Base-by-base conservation (phyloP, 2,888 invertebrate species). In the Digitonthophagus gazella region DNA sequence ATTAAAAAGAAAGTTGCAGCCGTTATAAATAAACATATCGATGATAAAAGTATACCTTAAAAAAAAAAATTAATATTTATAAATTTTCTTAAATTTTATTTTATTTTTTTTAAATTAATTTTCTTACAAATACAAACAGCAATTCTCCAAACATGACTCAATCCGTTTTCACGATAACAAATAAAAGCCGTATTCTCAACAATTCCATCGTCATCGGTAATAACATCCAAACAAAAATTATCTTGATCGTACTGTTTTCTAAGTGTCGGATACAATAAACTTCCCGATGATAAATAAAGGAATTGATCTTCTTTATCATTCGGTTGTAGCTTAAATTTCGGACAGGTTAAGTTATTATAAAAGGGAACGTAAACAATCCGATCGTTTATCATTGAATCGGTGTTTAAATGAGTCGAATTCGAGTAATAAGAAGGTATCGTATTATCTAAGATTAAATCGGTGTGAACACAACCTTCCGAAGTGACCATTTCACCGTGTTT, bases 221-320 rank as follows among this genome's bases (percentile, higher is more conserved):
- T 56, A n/a, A 71, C 71, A 58, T 79, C 78, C 18, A 78, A 64
- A 69, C 79, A 79, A 69, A 74, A 79, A 16, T 76, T 65, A n/a
- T 75, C 74, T 58, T 74, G 74, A 1, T 73, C 65, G 11, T 76
- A 22, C 18, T 76, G 71, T 16, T 75, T 72, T 44, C 71, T 68
- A 1, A 57, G 63, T 15, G 68, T 67, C 64, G 75, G 67, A 63
- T 75, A 71, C 18, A 78, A 70, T 16, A 78, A 64, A 3, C 76
- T 76, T n/a, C 74, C 75, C 14, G 75, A 75, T n/a, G 69, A 61
- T 14, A 76, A 64, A 1, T 76, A 44, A 5, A 68, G 67, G 58
- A 74, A 76, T 16, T 68, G 66, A 18, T 76, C 76, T 5, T 67
- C 64, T 5, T 68, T 66, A 20, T 73, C 72, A 56, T 69, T 56